phyloP scores from a whole-genome alignment of 2,113 vertebrate species.

The Otolemur garnettii region DNA sequence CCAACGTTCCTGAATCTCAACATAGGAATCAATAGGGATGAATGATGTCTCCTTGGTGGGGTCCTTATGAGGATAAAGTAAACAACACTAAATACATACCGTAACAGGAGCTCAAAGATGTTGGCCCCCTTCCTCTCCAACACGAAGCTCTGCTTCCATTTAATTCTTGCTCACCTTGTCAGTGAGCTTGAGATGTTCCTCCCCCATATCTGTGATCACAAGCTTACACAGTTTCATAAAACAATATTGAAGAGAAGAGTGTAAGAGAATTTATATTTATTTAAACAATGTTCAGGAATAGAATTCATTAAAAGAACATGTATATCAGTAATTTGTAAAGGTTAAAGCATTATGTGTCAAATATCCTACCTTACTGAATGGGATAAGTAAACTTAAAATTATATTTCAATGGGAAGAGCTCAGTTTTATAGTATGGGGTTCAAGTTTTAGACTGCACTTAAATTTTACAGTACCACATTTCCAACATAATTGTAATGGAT shows the following conservation, averaged over 20 bases:
- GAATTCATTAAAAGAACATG: background rate
- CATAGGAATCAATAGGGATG: background rate
- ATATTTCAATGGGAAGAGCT: background rate
- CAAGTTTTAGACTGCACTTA: conserved; percentile 27
- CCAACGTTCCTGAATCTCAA: background rate
- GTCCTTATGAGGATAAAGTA: background rate
- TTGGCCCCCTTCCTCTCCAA: background rate
- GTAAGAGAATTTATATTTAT: conserved; percentile 8
- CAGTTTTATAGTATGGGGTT: background rate
- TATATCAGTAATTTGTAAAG: conserved; percentile 16
- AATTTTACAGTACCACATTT: background rate
- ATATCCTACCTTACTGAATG: background rate
- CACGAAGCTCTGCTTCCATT: background rate
- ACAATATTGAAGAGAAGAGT: background rate
- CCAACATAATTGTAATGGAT: background rate
- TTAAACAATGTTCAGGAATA: background rate
- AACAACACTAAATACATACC: background rate
- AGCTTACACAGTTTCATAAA: background rate
- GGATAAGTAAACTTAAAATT: conserved; percentile 51
- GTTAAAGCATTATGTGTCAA: background rate
- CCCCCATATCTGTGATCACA: background rate
- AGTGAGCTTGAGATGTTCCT: background rate
- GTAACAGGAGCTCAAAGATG: background rate
- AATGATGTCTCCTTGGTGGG: background rate
- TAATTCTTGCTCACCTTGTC: background rate